Conservation (phyloP, 2,888 invertebrate species). For the Synergus laeviventris region DNA sequence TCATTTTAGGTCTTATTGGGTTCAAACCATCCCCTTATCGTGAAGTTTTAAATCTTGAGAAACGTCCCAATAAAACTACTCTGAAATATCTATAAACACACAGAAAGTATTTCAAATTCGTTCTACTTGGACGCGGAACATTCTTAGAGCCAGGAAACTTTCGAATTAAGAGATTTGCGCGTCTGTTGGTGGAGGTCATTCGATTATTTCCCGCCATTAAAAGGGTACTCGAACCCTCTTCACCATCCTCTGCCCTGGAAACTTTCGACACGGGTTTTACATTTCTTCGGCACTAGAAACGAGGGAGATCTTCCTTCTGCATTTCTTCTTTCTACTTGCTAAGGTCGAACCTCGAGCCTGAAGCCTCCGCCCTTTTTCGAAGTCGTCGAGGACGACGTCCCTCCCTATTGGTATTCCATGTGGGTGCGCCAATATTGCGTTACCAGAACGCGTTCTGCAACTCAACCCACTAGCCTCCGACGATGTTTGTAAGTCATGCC, state of each 20-base stretch:
- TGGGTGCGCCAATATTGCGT: conserved; percentile 74
- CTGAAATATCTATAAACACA: neutral
- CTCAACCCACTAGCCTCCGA: conserved; percentile 62
- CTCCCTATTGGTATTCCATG: conserved; percentile 71
- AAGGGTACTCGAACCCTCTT: conserved; percentile 38
- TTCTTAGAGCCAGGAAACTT: neutral
- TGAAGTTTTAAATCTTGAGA: no score
- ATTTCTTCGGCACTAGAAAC: conserved; percentile 59
- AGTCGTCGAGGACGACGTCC: conserved; percentile 52
- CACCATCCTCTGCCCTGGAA: conserved; percentile 56
- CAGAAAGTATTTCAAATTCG: neutral
- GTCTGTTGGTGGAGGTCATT: conserved; percentile 18
- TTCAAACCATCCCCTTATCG: no score
- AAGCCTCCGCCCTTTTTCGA: conserved; percentile 49
- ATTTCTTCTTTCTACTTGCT: conserved; percentile 45
- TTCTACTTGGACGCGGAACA: neutral
- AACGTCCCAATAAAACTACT: no score
- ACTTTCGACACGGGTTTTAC: conserved; percentile 72
- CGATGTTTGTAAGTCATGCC: conserved; percentile 68
- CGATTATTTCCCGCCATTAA: conserved; percentile 38
- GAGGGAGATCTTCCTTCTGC: conserved; percentile 40
- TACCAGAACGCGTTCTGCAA: conserved; percentile 73
- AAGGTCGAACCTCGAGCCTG: conserved; percentile 50
- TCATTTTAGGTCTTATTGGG: no score
- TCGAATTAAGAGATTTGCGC: conserved; percentile 10